Evolutionary conservation across 2,113 vertebrate species (phyloP).

Genomic region (Sylvilagus bachmani): DNA sequence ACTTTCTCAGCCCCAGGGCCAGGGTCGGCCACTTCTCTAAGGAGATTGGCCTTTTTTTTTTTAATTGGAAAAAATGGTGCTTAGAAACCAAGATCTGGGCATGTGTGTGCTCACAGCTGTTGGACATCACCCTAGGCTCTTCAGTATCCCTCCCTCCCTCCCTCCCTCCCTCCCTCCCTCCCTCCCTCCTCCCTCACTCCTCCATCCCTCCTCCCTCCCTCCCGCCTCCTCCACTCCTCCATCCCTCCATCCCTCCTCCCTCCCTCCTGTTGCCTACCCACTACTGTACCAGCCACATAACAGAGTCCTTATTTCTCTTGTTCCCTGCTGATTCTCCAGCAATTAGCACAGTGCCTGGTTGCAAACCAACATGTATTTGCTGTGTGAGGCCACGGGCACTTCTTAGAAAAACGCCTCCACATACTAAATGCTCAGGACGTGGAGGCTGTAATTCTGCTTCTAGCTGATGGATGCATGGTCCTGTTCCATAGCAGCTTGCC

Average conservation of each 20-base stretch:
- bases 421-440: neutral
- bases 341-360: neutral
- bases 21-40: neutral
- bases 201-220: too few relatives aligned
- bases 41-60: neutral
- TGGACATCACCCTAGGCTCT: too few relatives aligned
- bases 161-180: accelerated
- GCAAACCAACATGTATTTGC: neutral
- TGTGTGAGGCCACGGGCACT: neutral
- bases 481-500: accelerated
- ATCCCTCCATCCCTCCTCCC: neutral
- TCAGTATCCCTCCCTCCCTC: accelerated
- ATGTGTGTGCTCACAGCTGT: neutral
- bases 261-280: neutral
- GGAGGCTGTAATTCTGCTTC: neutral
- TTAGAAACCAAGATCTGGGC: conserved; percentile 36
- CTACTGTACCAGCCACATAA: accelerated
- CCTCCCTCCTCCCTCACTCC: neutral
- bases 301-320: neutral
- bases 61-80: neutral
- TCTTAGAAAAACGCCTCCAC: neutral
- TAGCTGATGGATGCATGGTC: neutral
- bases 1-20: neutral
- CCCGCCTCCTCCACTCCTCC: neutral
- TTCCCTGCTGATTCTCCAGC: neutral